Evolutionary conservation across 2,888 invertebrate species (phyloP).

Genomic region (Campoletis raptor): DNA sequence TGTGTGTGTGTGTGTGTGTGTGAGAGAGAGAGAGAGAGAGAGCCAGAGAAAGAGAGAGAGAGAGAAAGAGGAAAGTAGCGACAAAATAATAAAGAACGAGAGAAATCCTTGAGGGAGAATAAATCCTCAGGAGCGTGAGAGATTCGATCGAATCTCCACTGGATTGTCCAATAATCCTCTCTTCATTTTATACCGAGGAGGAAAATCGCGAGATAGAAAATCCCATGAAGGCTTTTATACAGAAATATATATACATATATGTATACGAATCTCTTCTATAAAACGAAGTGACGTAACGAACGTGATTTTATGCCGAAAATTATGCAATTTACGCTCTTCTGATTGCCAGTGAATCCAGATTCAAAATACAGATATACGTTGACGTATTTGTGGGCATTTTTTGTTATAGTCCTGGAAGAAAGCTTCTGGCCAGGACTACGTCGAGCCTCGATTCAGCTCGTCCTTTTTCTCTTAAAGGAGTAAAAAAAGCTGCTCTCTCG

Average conservation of each 20-base stretch:
- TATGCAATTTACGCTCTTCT: conserved; percentile 21
- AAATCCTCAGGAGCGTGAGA: conserved; percentile 66
- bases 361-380: neutral
- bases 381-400: conserved; percentile 1
- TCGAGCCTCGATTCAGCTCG: neutral
- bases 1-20: neutral
- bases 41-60: conserved; percentile 8
- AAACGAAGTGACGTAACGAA: conserved; percentile 24
- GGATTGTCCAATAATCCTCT: conserved; percentile 69
- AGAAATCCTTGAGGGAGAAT: conserved; percentile 55
- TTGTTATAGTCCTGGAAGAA: conserved; percentile 14
- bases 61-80: conserved; percentile 23
- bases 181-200: conserved; percentile 62
- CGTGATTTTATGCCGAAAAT: conserved; percentile 14
- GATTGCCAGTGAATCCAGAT: neutral
- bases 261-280: neutral
- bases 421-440: conserved; percentile 24
- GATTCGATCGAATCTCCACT: conserved; percentile 65
- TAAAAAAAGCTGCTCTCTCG: neutral
- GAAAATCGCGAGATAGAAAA: conserved; percentile 55
- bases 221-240: conserved; percentile 36
- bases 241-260: neutral
- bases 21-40: conserved; percentile 18
- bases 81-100: conserved; percentile 50
- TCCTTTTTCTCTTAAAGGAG: neutral